Conservation (phyloP, 2,888 invertebrate genomes). For the Drosophila tripunctata region DNA sequence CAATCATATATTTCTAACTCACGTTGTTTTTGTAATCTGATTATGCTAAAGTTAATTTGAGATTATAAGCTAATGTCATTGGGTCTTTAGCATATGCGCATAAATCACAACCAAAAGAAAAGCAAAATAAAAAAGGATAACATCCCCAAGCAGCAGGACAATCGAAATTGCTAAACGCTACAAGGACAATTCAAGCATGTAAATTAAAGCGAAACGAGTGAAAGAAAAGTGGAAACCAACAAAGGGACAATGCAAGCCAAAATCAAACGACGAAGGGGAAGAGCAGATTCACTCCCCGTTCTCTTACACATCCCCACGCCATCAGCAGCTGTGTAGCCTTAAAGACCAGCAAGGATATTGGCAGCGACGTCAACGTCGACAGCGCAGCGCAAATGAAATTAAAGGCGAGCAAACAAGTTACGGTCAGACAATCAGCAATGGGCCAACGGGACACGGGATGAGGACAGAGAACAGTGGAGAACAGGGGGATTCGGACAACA, state of each 20-base stretch:
- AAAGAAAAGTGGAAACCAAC: constrained; percentile 24
- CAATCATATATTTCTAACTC: background rate
- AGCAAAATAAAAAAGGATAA: constrained; percentile 26
- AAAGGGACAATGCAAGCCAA: constrained; percentile 42
- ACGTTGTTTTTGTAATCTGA: background rate
- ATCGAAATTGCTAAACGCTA: constrained; percentile 80
- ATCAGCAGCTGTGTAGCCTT: constrained; percentile 42
- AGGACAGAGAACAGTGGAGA: constrained; percentile 53
- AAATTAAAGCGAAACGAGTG: constrained; percentile 67
- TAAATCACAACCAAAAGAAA: constrained; percentile 69
- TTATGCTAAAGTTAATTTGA: constrained; percentile 7
- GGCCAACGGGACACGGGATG: constrained; percentile 71
- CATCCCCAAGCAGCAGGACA: constrained; percentile 50
- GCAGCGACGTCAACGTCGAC: constrained; percentile 27
- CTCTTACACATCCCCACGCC: background rate
- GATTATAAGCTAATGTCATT: constrained; percentile 43
- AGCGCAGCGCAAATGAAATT: constrained; percentile 78
- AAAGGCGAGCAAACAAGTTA: constrained; percentile 82
- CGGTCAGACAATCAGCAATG: constrained; percentile 76
- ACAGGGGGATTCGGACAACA: constrained; percentile 39
- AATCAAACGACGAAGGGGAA: constrained; percentile 27
- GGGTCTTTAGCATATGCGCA: constrained; percentile 72
- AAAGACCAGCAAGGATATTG: constrained; percentile 53
- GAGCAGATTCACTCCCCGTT: background rate
- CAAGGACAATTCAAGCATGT: constrained; percentile 79